These are phyloP conservation scores for Arctocebus calabarensis DNA, from an alignment of 2,797 vertebrate species.

Conservation along the genomic window DNA sequence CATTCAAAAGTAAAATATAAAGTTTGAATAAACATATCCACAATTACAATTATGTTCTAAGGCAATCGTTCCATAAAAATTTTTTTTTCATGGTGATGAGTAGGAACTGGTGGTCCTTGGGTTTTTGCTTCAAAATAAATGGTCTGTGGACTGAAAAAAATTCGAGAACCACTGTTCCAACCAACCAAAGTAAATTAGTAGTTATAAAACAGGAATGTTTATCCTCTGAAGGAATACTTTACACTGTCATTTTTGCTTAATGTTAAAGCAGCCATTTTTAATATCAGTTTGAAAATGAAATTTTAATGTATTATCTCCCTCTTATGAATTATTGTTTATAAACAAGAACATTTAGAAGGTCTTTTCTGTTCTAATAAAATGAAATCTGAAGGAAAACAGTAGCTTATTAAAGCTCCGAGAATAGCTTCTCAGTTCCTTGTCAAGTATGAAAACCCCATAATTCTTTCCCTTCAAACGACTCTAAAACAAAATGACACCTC, in stretches of 20 bases:
- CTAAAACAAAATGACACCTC: slow-evolving; percentile 78
- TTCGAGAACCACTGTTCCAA: slow-evolving; percentile 70
- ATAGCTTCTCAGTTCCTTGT: slow-evolving; percentile 75
- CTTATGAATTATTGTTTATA: slow-evolving; percentile 81
- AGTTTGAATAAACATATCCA: slow-evolving; percentile 51
- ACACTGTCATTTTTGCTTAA: slow-evolving; percentile 75
- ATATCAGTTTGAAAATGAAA: slow-evolving; percentile 78
- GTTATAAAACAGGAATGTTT: slow-evolving; percentile 77
- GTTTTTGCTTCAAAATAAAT: slow-evolving; percentile 75
- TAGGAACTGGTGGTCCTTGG: slow-evolving; percentile 64
- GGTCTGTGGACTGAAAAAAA: slow-evolving; percentile 70
- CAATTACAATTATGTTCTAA: slow-evolving; percentile 58
- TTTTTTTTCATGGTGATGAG: slow-evolving; percentile 20
- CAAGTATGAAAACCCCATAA: slow-evolving; percentile 78
- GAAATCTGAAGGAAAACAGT: slow-evolving; percentile 73
- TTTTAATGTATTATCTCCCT: slow-evolving; percentile 79
- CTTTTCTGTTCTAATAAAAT: slow-evolving; percentile 75
- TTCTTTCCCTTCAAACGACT: slow-evolving; percentile 78
- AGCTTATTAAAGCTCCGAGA: slow-evolving; percentile 78
- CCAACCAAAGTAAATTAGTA: slow-evolving; percentile 81
- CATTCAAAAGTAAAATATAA: slow-evolving; percentile 67
- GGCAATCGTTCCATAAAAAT: slow-evolving; percentile 53
- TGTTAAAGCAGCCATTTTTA: slow-evolving; percentile 75
- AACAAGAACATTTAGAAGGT: slow-evolving; percentile 71
- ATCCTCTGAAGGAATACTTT: slow-evolving; percentile 76